These are phyloP conservation scores for Ethmia dodecea DNA, from an alignment of 2,888 invertebrate genomes.

Conservation along the genomic window DNA sequence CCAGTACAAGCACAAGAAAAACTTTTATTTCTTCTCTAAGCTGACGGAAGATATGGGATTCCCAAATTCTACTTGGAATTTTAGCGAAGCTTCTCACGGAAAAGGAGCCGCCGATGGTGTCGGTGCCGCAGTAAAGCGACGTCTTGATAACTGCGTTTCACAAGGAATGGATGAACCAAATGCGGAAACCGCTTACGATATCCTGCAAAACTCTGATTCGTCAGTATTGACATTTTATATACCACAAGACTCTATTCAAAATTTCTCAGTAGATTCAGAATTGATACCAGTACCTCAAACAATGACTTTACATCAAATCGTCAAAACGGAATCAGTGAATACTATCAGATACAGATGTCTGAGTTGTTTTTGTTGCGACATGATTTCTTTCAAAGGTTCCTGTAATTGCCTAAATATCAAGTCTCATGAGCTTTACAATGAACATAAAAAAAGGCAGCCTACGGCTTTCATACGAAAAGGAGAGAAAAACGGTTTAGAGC, in stretches of 20 bases:
- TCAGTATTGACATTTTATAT: constrained; percentile 2
- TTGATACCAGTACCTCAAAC: constrained; percentile 9
- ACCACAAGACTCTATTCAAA: constrained; percentile 6
- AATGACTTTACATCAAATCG: too few species aligned
- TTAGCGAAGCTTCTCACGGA: constrained; percentile 22
- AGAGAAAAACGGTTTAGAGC: too few species aligned
- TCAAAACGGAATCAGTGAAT: too few species aligned
- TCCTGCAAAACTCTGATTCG: constrained; percentile 2
- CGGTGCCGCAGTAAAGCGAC: constrained; percentile 20
- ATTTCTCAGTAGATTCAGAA: constrained; percentile 4
- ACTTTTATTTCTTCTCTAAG: constrained; percentile 18
- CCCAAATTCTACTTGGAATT: constrained; percentile 17
- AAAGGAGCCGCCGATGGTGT: constrained; percentile 25
- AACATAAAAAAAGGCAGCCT: too few species aligned
- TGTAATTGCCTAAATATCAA: too few species aligned
- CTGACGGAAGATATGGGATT: constrained; percentile 15
- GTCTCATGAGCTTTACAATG: too few species aligned
- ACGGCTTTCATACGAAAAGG: too few species aligned
- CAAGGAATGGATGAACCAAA: constrained; percentile 19
- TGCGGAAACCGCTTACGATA: constrained; percentile 15
- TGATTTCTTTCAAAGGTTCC: too few species aligned
- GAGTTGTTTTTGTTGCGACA: too few species aligned
- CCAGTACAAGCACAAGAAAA: constrained; percentile 22
- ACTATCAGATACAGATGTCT: too few species aligned
- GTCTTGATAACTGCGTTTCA: constrained; percentile 18